Evolutionary conservation across 2,888 invertebrate genomes (phyloP).

Genomic region (Cerceris ruficornis): DNA sequence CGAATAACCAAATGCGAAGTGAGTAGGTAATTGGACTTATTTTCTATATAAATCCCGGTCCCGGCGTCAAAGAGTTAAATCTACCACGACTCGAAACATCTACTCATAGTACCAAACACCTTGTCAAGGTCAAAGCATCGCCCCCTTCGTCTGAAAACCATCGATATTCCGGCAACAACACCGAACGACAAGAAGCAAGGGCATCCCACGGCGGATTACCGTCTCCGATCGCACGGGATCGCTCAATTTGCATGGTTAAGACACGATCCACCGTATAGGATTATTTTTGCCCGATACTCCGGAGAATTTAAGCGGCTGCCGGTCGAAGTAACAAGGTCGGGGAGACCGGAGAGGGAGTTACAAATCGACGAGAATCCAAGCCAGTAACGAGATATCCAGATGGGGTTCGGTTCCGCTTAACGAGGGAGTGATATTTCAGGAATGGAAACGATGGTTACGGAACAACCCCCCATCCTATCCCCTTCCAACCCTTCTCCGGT

Average conservation of each 20-base stretch:
- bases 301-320: neutral
- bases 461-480: neutral
- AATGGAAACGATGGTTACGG: slow-evolving; percentile 20
- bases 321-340: neutral
- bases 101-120: too few relatives aligned
- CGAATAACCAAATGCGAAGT: too few relatives aligned
- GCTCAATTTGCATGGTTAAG: neutral
- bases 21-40: too few relatives aligned
- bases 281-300: neutral
- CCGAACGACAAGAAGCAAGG: slow-evolving; percentile 6
- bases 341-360: neutral
- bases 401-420: slow-evolving; percentile 36
- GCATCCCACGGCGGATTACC: neutral
- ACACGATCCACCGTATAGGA: neutral
- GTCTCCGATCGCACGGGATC: neutral
- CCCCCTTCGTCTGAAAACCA: too few relatives aligned
- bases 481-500: neutral
- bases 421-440: slow-evolving; percentile 54
- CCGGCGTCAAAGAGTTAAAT: too few relatives aligned
- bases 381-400: slow-evolving; percentile 44
- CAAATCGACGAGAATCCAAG: slow-evolving; percentile 12
- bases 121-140: too few relatives aligned
- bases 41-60: too few relatives aligned
- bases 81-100: too few relatives aligned
- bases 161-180: too few relatives aligned